Percentiles rank a stretch among this genome's conserved stretches.
These are phyloP conservation scores for Stenodera caucasica DNA, from an alignment of 2,888 invertebrate genomes.

Conservation along the genomic window DNA sequence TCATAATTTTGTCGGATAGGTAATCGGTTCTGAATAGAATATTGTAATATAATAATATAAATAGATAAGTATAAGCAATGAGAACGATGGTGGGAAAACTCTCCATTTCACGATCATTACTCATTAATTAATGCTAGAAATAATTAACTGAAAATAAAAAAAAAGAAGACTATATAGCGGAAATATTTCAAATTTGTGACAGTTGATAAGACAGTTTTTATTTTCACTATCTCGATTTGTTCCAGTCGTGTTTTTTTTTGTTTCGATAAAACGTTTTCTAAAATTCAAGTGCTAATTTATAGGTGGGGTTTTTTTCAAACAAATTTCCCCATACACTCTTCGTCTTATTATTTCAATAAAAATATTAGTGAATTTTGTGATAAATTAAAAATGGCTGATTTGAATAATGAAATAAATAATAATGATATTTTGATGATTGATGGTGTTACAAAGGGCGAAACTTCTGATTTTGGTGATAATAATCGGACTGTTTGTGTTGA, in stretches of 20 bases:
- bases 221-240: background rate
- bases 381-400: background rate
- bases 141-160: background rate
- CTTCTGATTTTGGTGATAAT: slow-evolving; percentile 33
- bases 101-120: too few species aligned
- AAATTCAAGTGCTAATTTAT: background rate
- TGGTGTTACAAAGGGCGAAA: slow-evolving; percentile 38
- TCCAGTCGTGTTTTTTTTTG: too few species aligned
- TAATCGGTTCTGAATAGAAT: slow-evolving; percentile 1
- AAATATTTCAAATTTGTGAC: background rate
- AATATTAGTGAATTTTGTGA: too few species aligned
- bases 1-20: slow-evolving; percentile 21
- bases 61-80: background rate
- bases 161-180: background rate
- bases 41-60: background rate
- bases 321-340: background rate
- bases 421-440: slow-evolving; percentile 21
- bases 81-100: too few species aligned
- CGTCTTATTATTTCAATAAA: background rate
- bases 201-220: background rate
- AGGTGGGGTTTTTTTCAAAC: background rate
- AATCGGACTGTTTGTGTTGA: slow-evolving; percentile 27
- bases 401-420: slow-evolving; percentile 6
- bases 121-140: too few species aligned
- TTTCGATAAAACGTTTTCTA: background rate